Evolutionary conservation across 1,140 invertebrate genomes (phyloP), one percentile per base, ranked within the genome.

Genomic region (Cyclina sinensis): DNA sequence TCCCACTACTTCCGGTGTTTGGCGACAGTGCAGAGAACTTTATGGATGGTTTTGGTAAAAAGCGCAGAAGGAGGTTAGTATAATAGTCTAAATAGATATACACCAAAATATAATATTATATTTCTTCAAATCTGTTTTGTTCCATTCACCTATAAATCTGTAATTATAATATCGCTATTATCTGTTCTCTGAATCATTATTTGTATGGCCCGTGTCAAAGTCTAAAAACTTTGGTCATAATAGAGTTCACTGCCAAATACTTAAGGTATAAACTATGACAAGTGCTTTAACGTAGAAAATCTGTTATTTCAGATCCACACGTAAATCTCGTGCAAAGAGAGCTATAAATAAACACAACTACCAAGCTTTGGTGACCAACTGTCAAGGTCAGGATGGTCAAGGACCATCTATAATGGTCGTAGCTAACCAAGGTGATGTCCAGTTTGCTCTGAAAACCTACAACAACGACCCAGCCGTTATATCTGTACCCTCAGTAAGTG

Each of bases 351-450:
- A 68, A 73, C 43, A 35, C 27, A 54, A 76, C 35, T 76, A 86
- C 30, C 90, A 91, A 27, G 83, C 90, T 4, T 39, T 91, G 4
- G 87, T 91, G 16, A 86, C 88, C 0, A 91, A 91, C 79, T 91
- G 90, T 70, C 74, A 89, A 32, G 87, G 88, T 32, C 59, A 59
- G 14, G 46, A 54, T 46, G 80, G 70, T 2, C 65, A 86, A 57
- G 83, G 90, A 7, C 82, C 90, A n/a, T 91, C 90, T 46, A 89
- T 91, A n/a, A 83, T 89, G 78, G 74, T 91, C 11, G 74, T 87
- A 18, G 86, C 76, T 3, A 83, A 80, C 30, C 3, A 79, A 1
- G 51, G 78, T 3, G 70, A 84, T 54, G 73, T 91, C 11, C 78
- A 84, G 30, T 86, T 91, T 78, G 83, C 86, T 2, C 27, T 91